Evolutionary conservation across 2,888 invertebrate genomes (phyloP).

Genomic region (Noctua fimbriata): DNA sequence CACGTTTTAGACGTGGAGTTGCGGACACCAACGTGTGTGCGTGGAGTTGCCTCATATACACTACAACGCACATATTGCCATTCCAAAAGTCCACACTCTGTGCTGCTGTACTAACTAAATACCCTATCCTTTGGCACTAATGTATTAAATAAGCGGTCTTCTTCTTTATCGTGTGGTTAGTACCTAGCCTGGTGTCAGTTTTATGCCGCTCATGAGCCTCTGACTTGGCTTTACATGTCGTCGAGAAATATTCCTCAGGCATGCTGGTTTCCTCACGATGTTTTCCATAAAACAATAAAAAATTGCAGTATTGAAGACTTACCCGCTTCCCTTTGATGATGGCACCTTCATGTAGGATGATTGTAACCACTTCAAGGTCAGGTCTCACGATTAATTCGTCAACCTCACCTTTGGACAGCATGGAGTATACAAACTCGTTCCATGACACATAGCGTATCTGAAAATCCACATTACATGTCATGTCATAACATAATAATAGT

Average conservation of each 20-base stretch:
- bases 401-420: conserved; percentile 98
- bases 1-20: too few relatives aligned
- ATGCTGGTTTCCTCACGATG: too few relatives aligned
- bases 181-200: too few relatives aligned
- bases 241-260: too few relatives aligned
- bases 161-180: too few relatives aligned
- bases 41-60: not conserved
- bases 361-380: conserved; percentile 95
- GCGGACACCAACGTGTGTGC: too few relatives aligned
- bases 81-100: not conserved
- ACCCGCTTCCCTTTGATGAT: conserved; percentile 95
- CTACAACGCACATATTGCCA: not conserved
- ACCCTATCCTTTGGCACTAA: not conserved
- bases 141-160: not conserved
- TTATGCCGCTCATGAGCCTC: too few relatives aligned
- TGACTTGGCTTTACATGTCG: too few relatives aligned
- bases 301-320: conserved; percentile 51
- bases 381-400: conserved; percentile 96
- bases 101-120: not conserved
- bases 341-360: conserved; percentile 96
- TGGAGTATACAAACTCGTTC: conserved; percentile 99
- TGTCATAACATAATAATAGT: not conserved
- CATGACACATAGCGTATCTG: conserved; percentile 96
- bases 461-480: conserved; percentile 55
- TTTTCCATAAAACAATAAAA: not conserved